phyloP scores from a whole-genome alignment of 2,888 invertebrate species.

The Drosophila barbarae region DNA sequence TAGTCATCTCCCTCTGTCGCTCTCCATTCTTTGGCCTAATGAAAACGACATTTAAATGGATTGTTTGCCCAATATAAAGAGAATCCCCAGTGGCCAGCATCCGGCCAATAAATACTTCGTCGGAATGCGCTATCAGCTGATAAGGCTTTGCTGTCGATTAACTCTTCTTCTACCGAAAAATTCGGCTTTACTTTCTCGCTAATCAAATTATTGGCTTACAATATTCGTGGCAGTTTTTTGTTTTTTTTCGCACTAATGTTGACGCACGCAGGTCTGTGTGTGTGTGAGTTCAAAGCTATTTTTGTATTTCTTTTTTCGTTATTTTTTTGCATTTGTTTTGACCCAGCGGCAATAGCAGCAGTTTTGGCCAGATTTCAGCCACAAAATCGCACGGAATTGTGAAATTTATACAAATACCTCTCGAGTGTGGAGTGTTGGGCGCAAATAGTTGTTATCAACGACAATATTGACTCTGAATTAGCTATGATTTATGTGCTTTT shows the following conservation, averaged over 20 bases:
- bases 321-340: constrained; percentile 23
- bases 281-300: constrained; percentile 23
- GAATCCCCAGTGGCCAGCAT: neutral
- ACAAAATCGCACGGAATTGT: neutral
- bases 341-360: constrained; percentile 2
- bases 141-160: neutral
- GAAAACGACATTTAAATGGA: constrained; percentile 21
- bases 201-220: constrained; percentile 38
- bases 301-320: constrained; percentile 29
- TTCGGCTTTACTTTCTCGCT: constrained; percentile 6
- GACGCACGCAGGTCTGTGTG: neutral
- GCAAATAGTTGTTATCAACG: constrained; percentile 7
- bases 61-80: constrained; percentile 13
- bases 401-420: constrained; percentile 10
- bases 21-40: constrained; percentile 26
- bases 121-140: constrained; percentile 4
- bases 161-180: constrained; percentile 8
- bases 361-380: constrained; percentile 10
- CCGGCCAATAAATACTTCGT: constrained; percentile 5
- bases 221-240: constrained; percentile 36
- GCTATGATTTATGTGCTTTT: constrained; percentile 27
- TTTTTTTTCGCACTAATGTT: constrained; percentile 2
- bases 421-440: neutral
- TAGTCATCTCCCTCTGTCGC: constrained; percentile 12
- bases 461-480: constrained; percentile 23